Evolutionary conservation across 1,140 invertebrate species (phyloP).

Genomic region (Brachionus sp.): DNA sequence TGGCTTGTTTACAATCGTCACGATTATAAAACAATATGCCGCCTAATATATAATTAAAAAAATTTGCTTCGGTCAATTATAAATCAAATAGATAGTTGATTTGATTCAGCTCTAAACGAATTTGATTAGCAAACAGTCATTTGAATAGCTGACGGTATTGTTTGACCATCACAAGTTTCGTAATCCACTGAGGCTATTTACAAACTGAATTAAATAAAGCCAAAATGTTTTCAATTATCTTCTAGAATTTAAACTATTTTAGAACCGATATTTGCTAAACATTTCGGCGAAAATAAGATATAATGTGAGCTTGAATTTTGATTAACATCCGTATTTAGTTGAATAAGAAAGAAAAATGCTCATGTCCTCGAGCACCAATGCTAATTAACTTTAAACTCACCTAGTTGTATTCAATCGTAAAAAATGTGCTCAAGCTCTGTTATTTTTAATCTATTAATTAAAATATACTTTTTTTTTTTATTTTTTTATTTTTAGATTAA

Average conservation of each 20-base stretch:
- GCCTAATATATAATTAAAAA: neutral
- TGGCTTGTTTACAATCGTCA: neutral
- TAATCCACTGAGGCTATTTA: constrained; percentile 9
- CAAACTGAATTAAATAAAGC: neutral
- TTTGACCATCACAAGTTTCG: constrained; percentile 15
- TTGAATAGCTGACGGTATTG: neutral
- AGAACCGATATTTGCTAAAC: neutral
- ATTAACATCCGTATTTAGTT: neutral
- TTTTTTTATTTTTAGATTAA: neutral
- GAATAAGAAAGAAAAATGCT: neutral
- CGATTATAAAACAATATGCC: neutral
- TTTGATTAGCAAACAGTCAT: constrained; percentile 5
- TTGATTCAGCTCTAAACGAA: neutral
- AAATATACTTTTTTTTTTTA: neutral
- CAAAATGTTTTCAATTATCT: constrained; percentile 31
- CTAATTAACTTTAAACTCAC: neutral
- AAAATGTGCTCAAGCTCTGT: constrained; percentile 20
- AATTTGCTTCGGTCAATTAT: constrained; percentile 8
- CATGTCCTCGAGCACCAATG: neutral
- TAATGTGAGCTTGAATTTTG: constrained; percentile 2
- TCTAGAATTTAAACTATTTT: constrained; percentile 15
- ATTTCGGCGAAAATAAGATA: neutral
- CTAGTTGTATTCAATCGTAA: neutral
- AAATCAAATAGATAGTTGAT: neutral
- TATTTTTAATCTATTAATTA: constrained; percentile 37